Conservation (phyloP, 2,888 invertebrate genomes). For the Cecidostiba fungosa region DNA sequence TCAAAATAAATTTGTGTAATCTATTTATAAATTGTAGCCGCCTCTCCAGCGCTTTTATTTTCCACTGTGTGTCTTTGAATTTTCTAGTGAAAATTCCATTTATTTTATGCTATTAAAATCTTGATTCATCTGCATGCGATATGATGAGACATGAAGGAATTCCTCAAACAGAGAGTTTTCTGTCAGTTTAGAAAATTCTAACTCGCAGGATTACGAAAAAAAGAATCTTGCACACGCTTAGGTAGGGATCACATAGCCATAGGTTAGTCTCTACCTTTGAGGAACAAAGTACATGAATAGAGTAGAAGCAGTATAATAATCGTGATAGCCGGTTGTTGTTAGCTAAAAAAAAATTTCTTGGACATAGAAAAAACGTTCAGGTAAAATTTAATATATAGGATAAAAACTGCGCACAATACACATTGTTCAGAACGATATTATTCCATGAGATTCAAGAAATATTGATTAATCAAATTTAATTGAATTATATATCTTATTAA, state of each 20-base stretch:
- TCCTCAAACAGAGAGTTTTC: constrained; percentile 29
- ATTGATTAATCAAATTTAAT: constrained; percentile 25
- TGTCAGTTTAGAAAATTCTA: not conserved
- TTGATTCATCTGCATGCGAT: constrained; percentile 36
- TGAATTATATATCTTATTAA: constrained; percentile 17
- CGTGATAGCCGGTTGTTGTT: not conserved
- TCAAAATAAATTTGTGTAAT: not conserved
- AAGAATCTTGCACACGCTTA: constrained; percentile 44
- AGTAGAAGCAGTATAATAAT: not conserved
- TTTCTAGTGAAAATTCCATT: constrained; percentile 57
- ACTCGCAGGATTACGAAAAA: not conserved
- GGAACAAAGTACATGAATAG: constrained; percentile 53
- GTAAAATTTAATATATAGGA: constrained; percentile 33
- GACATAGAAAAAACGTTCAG: constrained; percentile 30
- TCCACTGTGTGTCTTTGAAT: constrained; percentile 46
- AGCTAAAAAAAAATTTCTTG: constrained; percentile 27
- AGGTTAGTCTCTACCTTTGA: constrained; percentile 37
- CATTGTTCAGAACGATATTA: constrained; percentile 67
- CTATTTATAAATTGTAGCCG: constrained; percentile 42
- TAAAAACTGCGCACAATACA: constrained; percentile 70
- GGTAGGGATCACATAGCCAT: constrained; percentile 7
- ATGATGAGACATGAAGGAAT: constrained; percentile 18
- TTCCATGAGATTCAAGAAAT: constrained; percentile 27
- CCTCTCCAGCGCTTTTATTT: constrained; percentile 17
- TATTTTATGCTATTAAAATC: constrained; percentile 31